Base-by-base conservation (phyloP, 2,888 invertebrate species). In the Limnephilus auricula region DNA sequence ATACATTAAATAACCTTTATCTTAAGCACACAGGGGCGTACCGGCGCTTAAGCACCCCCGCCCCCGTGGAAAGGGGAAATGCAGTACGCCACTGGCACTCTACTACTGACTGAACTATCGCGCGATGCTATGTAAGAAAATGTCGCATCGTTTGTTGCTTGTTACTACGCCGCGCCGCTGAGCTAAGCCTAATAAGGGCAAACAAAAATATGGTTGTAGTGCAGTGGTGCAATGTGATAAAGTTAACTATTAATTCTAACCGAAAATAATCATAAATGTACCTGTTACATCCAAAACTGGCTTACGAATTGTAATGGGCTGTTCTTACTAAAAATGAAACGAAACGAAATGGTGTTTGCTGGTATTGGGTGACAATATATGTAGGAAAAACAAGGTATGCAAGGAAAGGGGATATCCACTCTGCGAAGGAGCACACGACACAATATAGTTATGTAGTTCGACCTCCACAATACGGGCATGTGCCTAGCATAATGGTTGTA, bases 1-100 rank as follows among this genome's bases (percentile, higher is more conserved):
- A 88, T 88, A 88, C 87, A 88, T 79, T 88, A 88, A 88, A 78
- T 88, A 32, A 88, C 87, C 87, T 88, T 88, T 88, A 88, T 88
- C 87, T 88, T 34, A 79, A 88, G 87, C 31, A 65, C 65, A 88
- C 87, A 88, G 87, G 65, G 78, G 45, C 31, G 87, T 78, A 45
- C 85, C 40, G 30, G 78, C 79, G 5, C 85, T 30, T 45, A 85
- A 65, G 65, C 65, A 65, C 65, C 65, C 85, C 40, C 84, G n/a
- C 45, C 37, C n/a, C 85, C 85, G 40, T 18, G 30, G 6, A 31
- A 32, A 32, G 80, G 30, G 80, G 80, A 80, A 31, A 80, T 80
- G 80, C 80, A 80, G 25, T 65, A 87, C 65, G 65, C 32, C 86
- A 83, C 83, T 83, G 31, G 31, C 80, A 80, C 32, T 65, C 6